A percentile compares a stretch with the other conserved stretches of the same genome.
Evolutionary conservation across 2,888 invertebrate genomes (phyloP).

Genomic region (Heliconius charithonia): DNA sequence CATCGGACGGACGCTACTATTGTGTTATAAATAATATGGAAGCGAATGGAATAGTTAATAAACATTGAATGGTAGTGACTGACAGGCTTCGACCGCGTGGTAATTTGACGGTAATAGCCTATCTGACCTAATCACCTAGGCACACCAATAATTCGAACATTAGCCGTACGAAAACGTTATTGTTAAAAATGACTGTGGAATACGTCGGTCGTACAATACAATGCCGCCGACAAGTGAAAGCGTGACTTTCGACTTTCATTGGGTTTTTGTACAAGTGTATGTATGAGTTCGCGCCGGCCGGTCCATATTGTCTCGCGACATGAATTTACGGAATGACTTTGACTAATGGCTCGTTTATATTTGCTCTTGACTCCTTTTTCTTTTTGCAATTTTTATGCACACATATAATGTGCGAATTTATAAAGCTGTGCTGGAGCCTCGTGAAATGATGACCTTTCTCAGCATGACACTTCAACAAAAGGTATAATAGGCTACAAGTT

Average conservation of each 20-base stretch:
- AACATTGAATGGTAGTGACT: conserved; percentile 48
- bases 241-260: conserved; percentile 83
- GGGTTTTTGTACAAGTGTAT: conserved; percentile 79
- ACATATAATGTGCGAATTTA: background rate
- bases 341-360: conserved; percentile 41
- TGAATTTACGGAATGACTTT: conserved; percentile 55
- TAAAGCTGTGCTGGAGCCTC: background rate
- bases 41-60: conserved; percentile 50
- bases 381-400: background rate
- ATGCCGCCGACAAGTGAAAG: conserved; percentile 80
- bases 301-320: conserved; percentile 80
- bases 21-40: conserved; percentile 43
- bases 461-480: conserved; percentile 6
- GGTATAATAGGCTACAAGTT: background rate
- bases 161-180: conserved; percentile 56
- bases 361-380: conserved; percentile 2
- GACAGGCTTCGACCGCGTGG: conserved; percentile 47
- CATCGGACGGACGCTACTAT: conserved; percentile 32
- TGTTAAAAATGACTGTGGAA: conserved; percentile 67
- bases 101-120: conserved; percentile 52
- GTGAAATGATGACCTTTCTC: conserved; percentile 11
- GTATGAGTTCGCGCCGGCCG: conserved; percentile 69
- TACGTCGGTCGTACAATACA: conserved; percentile 64
- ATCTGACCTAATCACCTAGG: conserved; percentile 54
- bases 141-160: conserved; percentile 59